phyloP scores from a whole-genome alignment of 1,140 invertebrate species.

The Zaprionus gabonicus region DNA sequence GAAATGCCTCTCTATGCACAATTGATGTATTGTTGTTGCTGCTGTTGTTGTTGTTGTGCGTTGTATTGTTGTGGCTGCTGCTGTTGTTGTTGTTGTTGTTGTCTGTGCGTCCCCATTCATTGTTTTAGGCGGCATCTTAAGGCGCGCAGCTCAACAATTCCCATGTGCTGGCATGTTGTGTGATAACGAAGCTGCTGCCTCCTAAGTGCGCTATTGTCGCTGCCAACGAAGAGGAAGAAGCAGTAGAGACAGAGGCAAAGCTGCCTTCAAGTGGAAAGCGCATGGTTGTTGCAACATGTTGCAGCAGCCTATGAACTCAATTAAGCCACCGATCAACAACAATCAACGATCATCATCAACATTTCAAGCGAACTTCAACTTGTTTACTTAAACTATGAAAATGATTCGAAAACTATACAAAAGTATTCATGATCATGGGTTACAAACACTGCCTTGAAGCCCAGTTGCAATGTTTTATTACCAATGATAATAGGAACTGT shows the following conservation, averaged over 20 bases:
- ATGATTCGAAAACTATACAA: constrained; percentile 29
- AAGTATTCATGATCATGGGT: constrained; percentile 47
- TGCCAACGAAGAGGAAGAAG: constrained; percentile 14
- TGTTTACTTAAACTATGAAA: constrained; percentile 45
- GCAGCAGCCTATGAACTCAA: constrained; percentile 73
- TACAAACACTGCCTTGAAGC: constrained; percentile 18
- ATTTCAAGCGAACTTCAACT: constrained; percentile 34
- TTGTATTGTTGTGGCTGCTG: constrained; percentile 19
- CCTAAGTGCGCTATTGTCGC: constrained; percentile 60
- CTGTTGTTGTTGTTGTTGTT: constrained; percentile 38
- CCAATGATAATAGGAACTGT: constrained; percentile 71
- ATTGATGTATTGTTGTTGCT: constrained; percentile 59
- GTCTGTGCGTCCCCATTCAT: constrained; percentile 55
- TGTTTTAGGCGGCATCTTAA: constrained; percentile 60
- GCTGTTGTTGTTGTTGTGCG: constrained; percentile 4
- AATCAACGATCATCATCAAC: background rate
- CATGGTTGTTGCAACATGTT: constrained; percentile 32
- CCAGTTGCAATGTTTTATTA: constrained; percentile 56
- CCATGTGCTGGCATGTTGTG: constrained; percentile 79
- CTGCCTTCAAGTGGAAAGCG: constrained; percentile 8
- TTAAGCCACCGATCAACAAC: constrained; percentile 50
- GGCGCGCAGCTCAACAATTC: constrained; percentile 61
- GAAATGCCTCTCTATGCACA: constrained; percentile 66
- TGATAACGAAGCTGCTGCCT: constrained; percentile 73
- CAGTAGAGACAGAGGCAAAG: background rate